Evolutionary conservation across 1,140 invertebrate species (phyloP), one percentile per base, ranked within the genome.

Genomic region (Agrilus planipennis): DNA sequence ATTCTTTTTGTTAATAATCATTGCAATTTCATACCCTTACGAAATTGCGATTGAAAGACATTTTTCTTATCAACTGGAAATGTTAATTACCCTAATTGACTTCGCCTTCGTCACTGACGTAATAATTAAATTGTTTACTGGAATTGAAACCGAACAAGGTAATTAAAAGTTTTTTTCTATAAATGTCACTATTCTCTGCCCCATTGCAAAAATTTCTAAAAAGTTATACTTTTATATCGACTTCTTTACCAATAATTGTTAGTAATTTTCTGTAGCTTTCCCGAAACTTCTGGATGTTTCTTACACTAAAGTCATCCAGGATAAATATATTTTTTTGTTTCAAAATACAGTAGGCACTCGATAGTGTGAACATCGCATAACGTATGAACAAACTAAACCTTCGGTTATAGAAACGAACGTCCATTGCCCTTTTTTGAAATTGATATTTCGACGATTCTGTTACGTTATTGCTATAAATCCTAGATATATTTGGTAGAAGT

Each of bases 1-100:
- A 14, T 21, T 19, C 6, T 9, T 32, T 6, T 14, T 30, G 7
- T 20, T 44, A 5, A 5, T 23, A 16, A 4, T 34, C 4, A 36
- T 44, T n/a, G 36, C 29, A 5, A 12, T 44, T 34, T 39, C 34
- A 18, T 44, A 39, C 15, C 42, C 42, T 12, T 39, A 27, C 17
- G 19, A 38, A 6, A 25, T 36, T 21, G 18, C 12, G 12, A 21
- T 36, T 22, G 12, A 10, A 32, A 38, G 36, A 23, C 5, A 9
- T 23, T 37, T 18, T n/a, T 10, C 12, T 4, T 5, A 16, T 14
- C 4, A 12, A 14, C 12, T 2, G 27, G 25, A 14, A 17, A 22
- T 18, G 12, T 15, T 32, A 25, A 32, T 23, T n/a, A 25, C 4
- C 29, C 25, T 23, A 38, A 27, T 18, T 19, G 36, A 19, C 34